Base-by-base conservation (phyloP, 1,140 invertebrate species). In the Cotesia vestalis region DNA sequence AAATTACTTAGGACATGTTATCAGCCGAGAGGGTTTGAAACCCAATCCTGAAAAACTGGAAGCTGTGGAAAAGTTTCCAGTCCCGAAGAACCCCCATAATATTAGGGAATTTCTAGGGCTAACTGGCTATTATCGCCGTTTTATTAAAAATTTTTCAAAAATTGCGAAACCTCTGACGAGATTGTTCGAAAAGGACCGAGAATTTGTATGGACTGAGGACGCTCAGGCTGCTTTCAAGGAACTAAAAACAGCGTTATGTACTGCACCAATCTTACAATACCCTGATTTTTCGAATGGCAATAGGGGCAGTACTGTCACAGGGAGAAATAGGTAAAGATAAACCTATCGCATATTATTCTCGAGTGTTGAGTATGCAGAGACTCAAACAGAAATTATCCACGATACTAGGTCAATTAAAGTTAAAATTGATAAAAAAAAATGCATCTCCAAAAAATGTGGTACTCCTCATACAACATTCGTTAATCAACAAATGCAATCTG, bases 231-330 rank as follows among this genome's bases (percentile, higher is more conserved):
- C 64, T 52, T 51, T 66, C 14, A 11, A 66, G 5, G 27, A 36
- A 2, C 20, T 66, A 14, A 66, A 20, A 20, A 14, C 77, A 76
- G n/a, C 34, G n/a, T 34, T 76, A n/a, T 69, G 38, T 3, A 61
- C 46, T 6, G 72, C 71, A 14, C 76, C 73, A 11, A 69, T 79
- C 20, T 63, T 78, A 9, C 52, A 76, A 77, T 79, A 75, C 63
- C 76, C 78, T 0, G 69, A 80, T 55, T 78, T 80, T 66, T n/a
- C 67, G 14, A 74, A 78, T 67, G 8, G 77, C 76, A 4, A 69
- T 78, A 20, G 77, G 75, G 4, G 73, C 72, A 12, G 57, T 78
- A 34, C 53, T 79, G 14, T 68, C 66, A 17, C 78, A 80, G 71
- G 68, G 63, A 9, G 59, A 38, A 71, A 71, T 73, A 34, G 75